Evolutionary conservation across 2,797 vertebrate genomes (phyloP).

Genomic region (Distichodus sexfasciatus): DNA sequence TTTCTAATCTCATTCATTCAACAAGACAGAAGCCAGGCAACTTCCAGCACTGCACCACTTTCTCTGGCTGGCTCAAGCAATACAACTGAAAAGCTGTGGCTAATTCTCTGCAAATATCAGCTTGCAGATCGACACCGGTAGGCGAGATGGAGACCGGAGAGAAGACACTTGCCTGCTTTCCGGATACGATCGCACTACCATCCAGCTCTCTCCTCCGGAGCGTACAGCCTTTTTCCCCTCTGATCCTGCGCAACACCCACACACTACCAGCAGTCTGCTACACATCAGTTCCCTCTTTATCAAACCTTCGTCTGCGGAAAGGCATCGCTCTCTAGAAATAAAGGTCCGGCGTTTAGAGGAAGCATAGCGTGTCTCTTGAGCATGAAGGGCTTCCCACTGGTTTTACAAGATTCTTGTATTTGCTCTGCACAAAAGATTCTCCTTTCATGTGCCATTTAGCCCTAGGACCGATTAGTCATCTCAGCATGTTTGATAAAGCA

Average conservation of each 20-base stretch:
- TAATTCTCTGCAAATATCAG: neutral
- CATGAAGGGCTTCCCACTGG: constrained; percentile 37
- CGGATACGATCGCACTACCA: constrained; percentile 30
- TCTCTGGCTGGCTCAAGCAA: neutral
- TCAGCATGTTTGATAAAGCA: constrained; percentile 53
- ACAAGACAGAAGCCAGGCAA: too few species aligned
- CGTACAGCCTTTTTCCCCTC: neutral
- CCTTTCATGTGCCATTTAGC: constrained; percentile 47
- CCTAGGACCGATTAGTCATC: constrained; percentile 53
- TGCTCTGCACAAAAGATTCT: constrained; percentile 48
- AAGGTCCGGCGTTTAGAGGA: neutral
- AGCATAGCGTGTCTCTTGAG: neutral
- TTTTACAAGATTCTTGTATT: constrained; percentile 54
- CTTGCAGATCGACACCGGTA: constrained; percentile 15
- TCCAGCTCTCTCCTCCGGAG: too few species aligned
- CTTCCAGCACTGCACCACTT: neutral
- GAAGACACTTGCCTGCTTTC: constrained; percentile 38
- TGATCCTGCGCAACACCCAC: neutral
- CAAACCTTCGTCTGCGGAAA: neutral
- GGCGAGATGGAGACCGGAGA: constrained; percentile 16
- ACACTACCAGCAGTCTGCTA: neutral
- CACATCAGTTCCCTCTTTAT: neutral
- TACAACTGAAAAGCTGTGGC: neutral
- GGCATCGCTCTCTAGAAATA: neutral
- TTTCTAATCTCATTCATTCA: too few species aligned